Base-by-base conservation (phyloP, 2,113 vertebrate species). In the Casuarius casuarius region DNA sequence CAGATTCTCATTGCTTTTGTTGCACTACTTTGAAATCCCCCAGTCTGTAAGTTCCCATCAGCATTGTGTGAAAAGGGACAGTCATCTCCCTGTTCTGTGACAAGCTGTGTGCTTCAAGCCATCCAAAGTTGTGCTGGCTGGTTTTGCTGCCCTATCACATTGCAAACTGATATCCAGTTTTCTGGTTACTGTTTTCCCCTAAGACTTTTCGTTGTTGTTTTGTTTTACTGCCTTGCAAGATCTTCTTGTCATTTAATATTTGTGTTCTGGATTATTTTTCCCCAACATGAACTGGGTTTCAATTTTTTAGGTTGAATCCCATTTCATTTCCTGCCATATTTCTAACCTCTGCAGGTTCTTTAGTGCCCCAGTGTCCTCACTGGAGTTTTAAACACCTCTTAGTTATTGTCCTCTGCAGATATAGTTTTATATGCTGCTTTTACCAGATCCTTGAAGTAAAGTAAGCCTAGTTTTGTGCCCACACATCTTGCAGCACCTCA, bases 331-430 rank as follows among this genome's bases (percentile, higher is more conserved):
- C 80, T 92, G 89, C 78, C 68, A n/a, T 74, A 38, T 75, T 92
- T 94, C 80, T 95, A 93, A 81, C 70, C 42, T 95, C 46, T 91
- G 84, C 22, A 49, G 61, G 56, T 94, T 87, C 84, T 92, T 84
- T 38, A 77, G 68, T 84, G 26, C 51, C 89, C 84, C 54, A 35
- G 12, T 59, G 40, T 85, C 84, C 76, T 94, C 61, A 56, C 18
- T 78, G 42, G 83, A 48, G 54, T 84, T 94, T 71, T 94, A 92
- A 89, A 87, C 21, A 2, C 65, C 65, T 89, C 65, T 66, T 65
- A 52, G 31, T 77, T 77, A 52, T 35, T 91, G 65, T 87, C 48
- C 73, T 92, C 76, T 91, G 68, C 66, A 84, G 71, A 74, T 65
- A 52, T 1, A 68, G 42, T 48, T 74, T 68, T 59, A 59, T 74